Percentiles rank a stretch among this genome's conserved stretches.
Evolutionary conservation across 2,888 invertebrate species (phyloP).

Genomic region (Gandaritis pyraliata): DNA sequence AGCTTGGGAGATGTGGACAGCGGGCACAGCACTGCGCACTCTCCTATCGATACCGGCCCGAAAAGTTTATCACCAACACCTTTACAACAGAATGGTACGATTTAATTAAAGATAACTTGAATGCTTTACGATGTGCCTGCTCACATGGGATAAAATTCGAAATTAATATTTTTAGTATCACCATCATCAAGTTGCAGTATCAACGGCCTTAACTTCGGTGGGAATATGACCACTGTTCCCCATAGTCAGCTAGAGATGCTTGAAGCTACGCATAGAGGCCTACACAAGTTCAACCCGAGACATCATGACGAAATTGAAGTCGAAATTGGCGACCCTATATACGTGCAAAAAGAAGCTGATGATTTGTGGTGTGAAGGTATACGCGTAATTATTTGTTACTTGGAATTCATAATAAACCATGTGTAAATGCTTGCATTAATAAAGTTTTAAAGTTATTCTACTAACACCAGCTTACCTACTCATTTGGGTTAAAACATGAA

Average conservation of each 20-base stretch:
- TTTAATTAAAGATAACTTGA: no score
- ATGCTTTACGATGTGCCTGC: no score
- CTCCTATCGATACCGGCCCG: constrained; percentile 92
- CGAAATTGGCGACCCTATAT: constrained; percentile 98
- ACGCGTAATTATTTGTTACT: no score
- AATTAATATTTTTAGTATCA: constrained; percentile 72
- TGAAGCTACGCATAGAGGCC: constrained; percentile 97
- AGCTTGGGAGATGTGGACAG: constrained; percentile 92
- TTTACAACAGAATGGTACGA: constrained; percentile 80
- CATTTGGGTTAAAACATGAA: neutral
- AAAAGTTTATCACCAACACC: constrained; percentile 92
- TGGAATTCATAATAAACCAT: no score
- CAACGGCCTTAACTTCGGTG: constrained; percentile 83
- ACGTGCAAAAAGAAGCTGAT: constrained; percentile 97
- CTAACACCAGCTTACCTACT: no score
- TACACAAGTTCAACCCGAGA: constrained; percentile 97
- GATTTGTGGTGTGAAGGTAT: constrained; percentile 99
- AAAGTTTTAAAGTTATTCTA: neutral
- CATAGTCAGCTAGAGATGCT: constrained; percentile 93
- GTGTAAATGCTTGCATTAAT: no score
- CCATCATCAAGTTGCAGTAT: constrained; percentile 85
- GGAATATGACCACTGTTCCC: constrained; percentile 88
- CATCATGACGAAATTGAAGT: constrained; percentile 98
- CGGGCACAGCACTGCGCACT: constrained; percentile 96
- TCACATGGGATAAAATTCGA: no score